Evolutionary conservation across 2,888 invertebrate species (phyloP).

Genomic region (Heteromurus nitidus): DNA sequence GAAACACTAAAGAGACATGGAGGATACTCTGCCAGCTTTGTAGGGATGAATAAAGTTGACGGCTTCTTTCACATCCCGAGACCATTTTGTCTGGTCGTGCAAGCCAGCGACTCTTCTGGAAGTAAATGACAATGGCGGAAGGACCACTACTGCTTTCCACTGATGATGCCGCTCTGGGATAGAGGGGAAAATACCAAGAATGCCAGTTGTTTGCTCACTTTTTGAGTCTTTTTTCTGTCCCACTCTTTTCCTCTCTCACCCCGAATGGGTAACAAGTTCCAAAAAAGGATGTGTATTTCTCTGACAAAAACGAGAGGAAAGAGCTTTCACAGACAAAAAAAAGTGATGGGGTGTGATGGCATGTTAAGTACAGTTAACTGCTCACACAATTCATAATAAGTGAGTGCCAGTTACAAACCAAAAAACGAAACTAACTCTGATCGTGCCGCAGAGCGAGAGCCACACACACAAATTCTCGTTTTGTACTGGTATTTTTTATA

Average conservation of each 20-base stretch:
- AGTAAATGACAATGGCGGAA: conserved; percentile 25
- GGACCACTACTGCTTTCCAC: neutral
- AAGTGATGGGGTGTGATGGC: conserved; percentile 22
- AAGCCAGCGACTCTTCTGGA: conserved; percentile 2
- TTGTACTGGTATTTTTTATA: too few relatives aligned
- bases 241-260: too few relatives aligned
- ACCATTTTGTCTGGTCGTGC: conserved; percentile 3
- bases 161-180: conserved; percentile 13
- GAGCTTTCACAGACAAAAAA: conserved; percentile 14
- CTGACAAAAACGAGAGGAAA: neutral
- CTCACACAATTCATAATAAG: conserved; percentile 7
- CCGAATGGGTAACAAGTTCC: conserved; percentile 4
- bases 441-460: conserved; percentile 36
- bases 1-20: neutral
- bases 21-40: neutral
- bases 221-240: neutral
- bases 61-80: neutral
- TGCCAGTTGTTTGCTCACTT: neutral
- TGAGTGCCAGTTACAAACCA: neutral
- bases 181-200: too few relatives aligned
- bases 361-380: conserved; percentile 30
- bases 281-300: neutral
- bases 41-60: neutral
- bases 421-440: conserved; percentile 39
- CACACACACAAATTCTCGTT: too few relatives aligned